Conservation (phyloP, 2,113 vertebrate genomes). For the Solea solea region DNA sequence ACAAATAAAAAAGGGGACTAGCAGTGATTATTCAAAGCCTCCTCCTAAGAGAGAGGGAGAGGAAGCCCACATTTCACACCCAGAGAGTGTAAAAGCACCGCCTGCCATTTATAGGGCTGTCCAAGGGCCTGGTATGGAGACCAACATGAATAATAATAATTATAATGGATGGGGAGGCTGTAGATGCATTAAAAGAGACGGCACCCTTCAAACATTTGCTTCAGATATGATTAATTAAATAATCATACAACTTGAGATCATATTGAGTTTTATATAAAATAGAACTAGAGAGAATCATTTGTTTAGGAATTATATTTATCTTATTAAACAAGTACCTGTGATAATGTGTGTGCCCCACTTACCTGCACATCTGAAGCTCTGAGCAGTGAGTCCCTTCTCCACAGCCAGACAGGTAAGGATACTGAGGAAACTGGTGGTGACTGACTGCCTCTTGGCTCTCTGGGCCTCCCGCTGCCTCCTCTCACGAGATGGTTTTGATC, state of each 20-base stretch:
- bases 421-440: slow-evolving; percentile 97
- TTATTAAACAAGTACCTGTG: not conserved
- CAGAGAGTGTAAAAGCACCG: slow-evolving; percentile 54
- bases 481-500: slow-evolving; percentile 80
- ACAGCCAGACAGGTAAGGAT: slow-evolving; percentile 93
- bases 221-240: not conserved
- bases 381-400: slow-evolving; percentile 95
- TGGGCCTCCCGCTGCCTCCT: slow-evolving; percentile 75
- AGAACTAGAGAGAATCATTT: not conserved
- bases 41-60: slow-evolving; percentile 32
- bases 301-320: not conserved
- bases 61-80: slow-evolving; percentile 62
- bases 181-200: not conserved
- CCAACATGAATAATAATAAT: slow-evolving; percentile 27
- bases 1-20: slow-evolving; percentile 71
- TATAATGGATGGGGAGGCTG: slow-evolving; percentile 2
- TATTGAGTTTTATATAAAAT: not conserved
- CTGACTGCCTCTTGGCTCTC: slow-evolving; percentile 90
- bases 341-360: slow-evolving; percentile 29
- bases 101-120: slow-evolving; percentile 51
- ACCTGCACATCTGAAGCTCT: slow-evolving; percentile 99
- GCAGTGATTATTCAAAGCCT: slow-evolving; percentile 68
- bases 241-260: not conserved
- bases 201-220: not conserved
- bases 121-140: slow-evolving; percentile 21